A percentile compares a stretch with the other conserved stretches of the same genome.
Conservation (phyloP, 2,113 vertebrate genomes). For the Baryphthengus martii region DNA sequence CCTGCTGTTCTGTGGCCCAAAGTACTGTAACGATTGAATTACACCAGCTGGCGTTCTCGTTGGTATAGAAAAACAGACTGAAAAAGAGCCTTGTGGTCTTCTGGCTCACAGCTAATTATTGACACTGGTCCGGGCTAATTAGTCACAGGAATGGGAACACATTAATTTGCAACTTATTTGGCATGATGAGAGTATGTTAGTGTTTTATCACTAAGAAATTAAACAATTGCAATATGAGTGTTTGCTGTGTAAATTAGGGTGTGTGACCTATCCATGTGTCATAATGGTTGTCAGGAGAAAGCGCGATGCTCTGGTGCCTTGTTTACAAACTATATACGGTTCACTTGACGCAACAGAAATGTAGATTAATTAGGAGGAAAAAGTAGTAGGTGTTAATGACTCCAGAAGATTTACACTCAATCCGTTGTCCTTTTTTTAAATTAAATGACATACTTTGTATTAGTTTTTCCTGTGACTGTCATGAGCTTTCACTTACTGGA, state of each 20-base stretch:
- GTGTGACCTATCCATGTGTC: background rate
- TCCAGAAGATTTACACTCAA: background rate
- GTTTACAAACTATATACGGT: background rate
- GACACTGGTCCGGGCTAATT: background rate
- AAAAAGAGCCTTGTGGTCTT: background rate
- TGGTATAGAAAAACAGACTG: background rate
- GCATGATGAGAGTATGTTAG: background rate
- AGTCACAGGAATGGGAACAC: background rate
- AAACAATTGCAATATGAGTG: background rate
- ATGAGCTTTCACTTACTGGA: no score
- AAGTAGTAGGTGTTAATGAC: background rate
- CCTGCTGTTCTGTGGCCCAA: background rate
- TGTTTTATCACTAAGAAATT: background rate
- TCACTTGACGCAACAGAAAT: background rate
- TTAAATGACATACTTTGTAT: background rate
- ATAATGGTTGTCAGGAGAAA: background rate
- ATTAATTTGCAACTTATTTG: background rate
- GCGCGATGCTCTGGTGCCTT: background rate
- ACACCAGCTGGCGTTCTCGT: background rate
- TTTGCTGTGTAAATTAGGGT: background rate
- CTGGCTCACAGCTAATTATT: background rate
- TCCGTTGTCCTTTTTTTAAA: background rate
- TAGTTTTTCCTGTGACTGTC: background rate
- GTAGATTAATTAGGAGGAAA: background rate
- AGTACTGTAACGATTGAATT: background rate